Evolutionary conservation across 2,888 invertebrate species (phyloP).

Genomic region (Hirudinaria manillensis): DNA sequence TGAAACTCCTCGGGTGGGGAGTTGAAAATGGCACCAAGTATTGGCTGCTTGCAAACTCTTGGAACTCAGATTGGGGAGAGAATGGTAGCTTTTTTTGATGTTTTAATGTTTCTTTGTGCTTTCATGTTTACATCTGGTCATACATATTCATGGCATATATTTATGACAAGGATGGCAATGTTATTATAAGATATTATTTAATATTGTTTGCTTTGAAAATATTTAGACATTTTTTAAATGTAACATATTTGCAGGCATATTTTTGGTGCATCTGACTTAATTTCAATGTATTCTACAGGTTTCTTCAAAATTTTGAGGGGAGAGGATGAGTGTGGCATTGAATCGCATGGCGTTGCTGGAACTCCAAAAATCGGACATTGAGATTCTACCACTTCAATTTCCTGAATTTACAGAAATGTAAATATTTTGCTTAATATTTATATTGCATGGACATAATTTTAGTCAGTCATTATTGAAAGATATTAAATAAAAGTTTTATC

Average conservation of each 20-base stretch:
- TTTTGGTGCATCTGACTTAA: background rate
- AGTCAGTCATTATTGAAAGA: too few relatives aligned
- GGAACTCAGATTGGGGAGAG: slow-evolving; percentile 89
- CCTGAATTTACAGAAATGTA: too few relatives aligned
- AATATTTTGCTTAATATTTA: too few relatives aligned
- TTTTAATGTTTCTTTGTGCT: background rate
- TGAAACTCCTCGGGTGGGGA: slow-evolving; percentile 86
- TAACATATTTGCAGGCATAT: too few relatives aligned
- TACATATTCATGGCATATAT: too few relatives aligned
- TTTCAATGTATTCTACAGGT: slow-evolving; percentile 58
- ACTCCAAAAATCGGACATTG: slow-evolving; percentile 37
- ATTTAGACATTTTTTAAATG: too few relatives aligned
- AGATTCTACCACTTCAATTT: too few relatives aligned
- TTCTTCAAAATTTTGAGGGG: slow-evolving; percentile 82
- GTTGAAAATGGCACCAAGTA: slow-evolving; percentile 70
- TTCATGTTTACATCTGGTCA: background rate
- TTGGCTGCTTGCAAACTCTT: slow-evolving; percentile 86
- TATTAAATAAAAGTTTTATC: too few relatives aligned
- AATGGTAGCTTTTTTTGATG: slow-evolving; percentile 54
- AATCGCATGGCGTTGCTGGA: slow-evolving; percentile 51
- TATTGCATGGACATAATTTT: too few relatives aligned
- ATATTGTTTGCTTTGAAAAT: too few relatives aligned
- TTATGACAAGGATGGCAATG: too few relatives aligned
- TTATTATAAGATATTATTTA: background rate
- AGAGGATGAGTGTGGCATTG: slow-evolving; percentile 60